Percentiles rank a stretch among this genome's conserved stretches.
These are phyloP conservation scores for Drosophila atripex DNA, from an alignment of 2,888 invertebrate species.

Conservation along the genomic window DNA sequence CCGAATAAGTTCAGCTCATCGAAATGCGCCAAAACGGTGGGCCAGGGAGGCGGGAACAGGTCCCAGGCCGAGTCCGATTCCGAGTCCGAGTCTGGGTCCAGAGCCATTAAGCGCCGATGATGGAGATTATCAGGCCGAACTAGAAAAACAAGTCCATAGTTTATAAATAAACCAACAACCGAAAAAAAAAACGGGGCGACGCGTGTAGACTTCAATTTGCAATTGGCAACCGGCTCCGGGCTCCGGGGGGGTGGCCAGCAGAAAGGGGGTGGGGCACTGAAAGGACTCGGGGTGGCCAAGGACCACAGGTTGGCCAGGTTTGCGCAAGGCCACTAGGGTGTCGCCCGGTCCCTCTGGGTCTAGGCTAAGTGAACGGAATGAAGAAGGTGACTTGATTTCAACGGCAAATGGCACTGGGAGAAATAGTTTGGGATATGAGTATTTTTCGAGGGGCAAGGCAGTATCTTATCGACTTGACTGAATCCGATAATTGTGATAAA, in stretches of 20 bases:
- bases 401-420: slow-evolving; percentile 4
- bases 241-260: neutral
- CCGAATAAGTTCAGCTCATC: slow-evolving; percentile 49
- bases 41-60: slow-evolving; percentile 20
- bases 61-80: slow-evolving; percentile 4
- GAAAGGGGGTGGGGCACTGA: no score
- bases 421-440: neutral
- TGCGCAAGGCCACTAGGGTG: slow-evolving; percentile 28
- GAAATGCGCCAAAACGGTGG: slow-evolving; percentile 37
- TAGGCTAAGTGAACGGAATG: slow-evolving; percentile 40
- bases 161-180: slow-evolving; percentile 64
- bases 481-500: no score
- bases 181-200: slow-evolving; percentile 38
- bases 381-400: slow-evolving; percentile 3
- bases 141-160: slow-evolving; percentile 73
- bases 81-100: slow-evolving; percentile 33
- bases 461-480: neutral
- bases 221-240: slow-evolving; percentile 21
- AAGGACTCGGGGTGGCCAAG: slow-evolving; percentile 2
- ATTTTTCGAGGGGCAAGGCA: no score
- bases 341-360: slow-evolving; percentile 33
- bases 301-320: slow-evolving; percentile 16
- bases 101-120: slow-evolving; percentile 46
- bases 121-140: slow-evolving; percentile 71
- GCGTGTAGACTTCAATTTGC: slow-evolving; percentile 27